Base-by-base conservation (phyloP, 2,113 vertebrate genomes). In the Nettapus auritus region DNA sequence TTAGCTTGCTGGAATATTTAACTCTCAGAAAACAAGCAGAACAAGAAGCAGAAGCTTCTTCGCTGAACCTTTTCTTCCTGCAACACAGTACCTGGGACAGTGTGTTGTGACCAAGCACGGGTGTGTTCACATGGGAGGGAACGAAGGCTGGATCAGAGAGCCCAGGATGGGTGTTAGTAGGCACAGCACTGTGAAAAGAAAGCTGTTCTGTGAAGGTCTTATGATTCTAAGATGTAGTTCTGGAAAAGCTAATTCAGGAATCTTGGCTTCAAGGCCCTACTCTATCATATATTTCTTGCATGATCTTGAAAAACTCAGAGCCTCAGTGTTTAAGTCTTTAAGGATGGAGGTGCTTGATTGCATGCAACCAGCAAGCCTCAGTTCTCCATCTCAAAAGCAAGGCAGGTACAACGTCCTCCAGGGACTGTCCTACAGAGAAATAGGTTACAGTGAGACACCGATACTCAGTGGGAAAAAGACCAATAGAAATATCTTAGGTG, bases 381-480 rank as follows among this genome's bases (percentile, higher is more conserved):
- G 60, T 64, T 79, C 60, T 55, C 13, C 13, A 29, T 56, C 46
- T 63, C 83, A 67, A 38, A 83, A 83, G 7, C 33, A 62, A 63
- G 55, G 23, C 56, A 56, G 21, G 14, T 17, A 16, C 3, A 22
- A 34, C 21, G 74, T 63, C 36, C 23, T 23, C 23, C 36, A 25
- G 38, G 25, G 5, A 33, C 2, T 46, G 3, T 17, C 6, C 22
- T 26, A 28, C 33, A 68, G 62, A 55, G 63, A 74, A 86, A 15
- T 7, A 2, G 7, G 3, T n/a, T 34, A 8, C 13, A 38, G 20
- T 34, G 9, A 69, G 19, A 31, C 4, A 2, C 5, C 31, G 67
- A 67, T 7, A 20, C 82, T 38, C 66, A 0, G 0, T 16, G 40
- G 28, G n/a, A 2, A 52, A 82, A 75, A 66, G 13, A 2, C 8